Percentiles rank a stretch among this genome's conserved stretches.
phyloP scores from a whole-genome alignment of 2,888 invertebrate species.

The Orgyia antiqua region DNA sequence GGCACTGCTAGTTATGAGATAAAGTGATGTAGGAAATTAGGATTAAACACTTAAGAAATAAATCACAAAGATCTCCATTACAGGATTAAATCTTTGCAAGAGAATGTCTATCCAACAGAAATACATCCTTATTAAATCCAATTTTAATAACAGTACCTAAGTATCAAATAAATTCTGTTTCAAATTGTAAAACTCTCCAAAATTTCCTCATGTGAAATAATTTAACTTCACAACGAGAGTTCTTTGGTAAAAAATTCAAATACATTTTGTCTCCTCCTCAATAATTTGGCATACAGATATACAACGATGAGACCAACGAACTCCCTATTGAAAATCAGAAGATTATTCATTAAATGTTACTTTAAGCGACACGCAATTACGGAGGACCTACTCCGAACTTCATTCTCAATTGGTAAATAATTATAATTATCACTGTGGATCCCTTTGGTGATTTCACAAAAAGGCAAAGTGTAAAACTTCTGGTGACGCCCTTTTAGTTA shows the following conservation, averaged over 20 bases:
- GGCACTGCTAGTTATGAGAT: no score
- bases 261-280: slow-evolving; percentile 40
- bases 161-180: slow-evolving; percentile 44
- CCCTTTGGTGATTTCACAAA: slow-evolving; percentile 68
- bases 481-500: slow-evolving; percentile 57
- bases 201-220: slow-evolving; percentile 61
- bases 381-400: slow-evolving; percentile 53
- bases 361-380: slow-evolving; percentile 66
- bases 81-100: no score
- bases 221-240: slow-evolving; percentile 57
- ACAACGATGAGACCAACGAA: slow-evolving; percentile 36
- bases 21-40: no score
- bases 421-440: slow-evolving; percentile 70
- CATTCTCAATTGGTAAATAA: slow-evolving; percentile 73
- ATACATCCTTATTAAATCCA: slow-evolving; percentile 40
- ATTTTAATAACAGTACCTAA: slow-evolving; percentile 41
- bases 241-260: slow-evolving; percentile 53
- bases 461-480: slow-evolving; percentile 69
- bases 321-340: slow-evolving; percentile 52
- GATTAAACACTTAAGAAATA: no score
- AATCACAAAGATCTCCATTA: no score
- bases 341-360: slow-evolving; percentile 69
- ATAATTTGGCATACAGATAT: slow-evolving; percentile 41
- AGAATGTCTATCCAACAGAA: no score
- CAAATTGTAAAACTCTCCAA: slow-evolving; percentile 55